Percentiles rank a stretch among this genome's conserved stretches.
Conservation (phyloP, 2,113 vertebrate genomes). For the Heptranchias perlo region DNA sequence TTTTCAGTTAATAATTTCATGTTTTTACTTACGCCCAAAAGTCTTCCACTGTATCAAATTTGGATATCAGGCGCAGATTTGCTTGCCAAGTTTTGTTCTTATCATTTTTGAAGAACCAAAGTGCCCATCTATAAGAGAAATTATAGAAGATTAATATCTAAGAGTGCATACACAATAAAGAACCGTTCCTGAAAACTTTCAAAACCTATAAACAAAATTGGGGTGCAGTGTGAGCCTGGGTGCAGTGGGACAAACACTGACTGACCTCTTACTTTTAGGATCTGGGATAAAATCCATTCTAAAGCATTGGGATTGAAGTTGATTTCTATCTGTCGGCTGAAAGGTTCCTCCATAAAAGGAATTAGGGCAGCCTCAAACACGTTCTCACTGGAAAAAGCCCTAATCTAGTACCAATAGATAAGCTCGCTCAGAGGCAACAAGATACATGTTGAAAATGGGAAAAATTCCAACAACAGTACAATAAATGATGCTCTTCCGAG, state of each 20-base stretch:
- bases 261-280: background rate
- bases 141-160: background rate
- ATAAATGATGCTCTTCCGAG: background rate
- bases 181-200: background rate
- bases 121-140: constrained; percentile 78
- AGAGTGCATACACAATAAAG: background rate
- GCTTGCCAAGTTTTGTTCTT: constrained; percentile 99
- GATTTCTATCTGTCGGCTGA: background rate
- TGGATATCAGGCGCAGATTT: constrained; percentile 94
- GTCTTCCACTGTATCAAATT: constrained; percentile 96
- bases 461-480: background rate
- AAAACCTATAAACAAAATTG: background rate
- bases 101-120: constrained; percentile 99
- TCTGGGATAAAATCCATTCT: background rate
- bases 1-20: background rate
- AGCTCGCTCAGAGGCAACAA: background rate
- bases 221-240: background rate
- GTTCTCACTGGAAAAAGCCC: background rate
- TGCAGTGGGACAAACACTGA: background rate
- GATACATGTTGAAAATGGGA: background rate
- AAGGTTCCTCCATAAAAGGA: background rate
- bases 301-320: background rate
- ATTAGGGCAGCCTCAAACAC: background rate
- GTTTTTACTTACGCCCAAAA: constrained; percentile 93
- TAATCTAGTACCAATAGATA: background rate